phyloP scores from a whole-genome alignment of 2,113 vertebrate species.

The Tauraco erythrolophus region DNA sequence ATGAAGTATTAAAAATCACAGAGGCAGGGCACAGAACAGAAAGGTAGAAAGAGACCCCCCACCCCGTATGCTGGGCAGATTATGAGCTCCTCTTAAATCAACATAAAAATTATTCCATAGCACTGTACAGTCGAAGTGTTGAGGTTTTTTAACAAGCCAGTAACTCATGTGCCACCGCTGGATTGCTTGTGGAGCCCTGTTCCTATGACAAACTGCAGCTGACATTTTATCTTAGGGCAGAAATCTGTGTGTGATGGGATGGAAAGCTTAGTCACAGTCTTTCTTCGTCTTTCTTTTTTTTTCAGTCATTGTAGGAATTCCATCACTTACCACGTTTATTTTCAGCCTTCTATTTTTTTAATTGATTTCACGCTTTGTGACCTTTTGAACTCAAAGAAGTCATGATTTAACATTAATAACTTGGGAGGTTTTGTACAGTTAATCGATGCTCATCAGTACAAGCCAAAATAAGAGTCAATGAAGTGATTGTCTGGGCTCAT shows the following conservation, averaged over 20 bases:
- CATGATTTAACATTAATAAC: background rate
- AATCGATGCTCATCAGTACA: background rate
- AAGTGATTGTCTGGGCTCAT: background rate
- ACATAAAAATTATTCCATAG: background rate
- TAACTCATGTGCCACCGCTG: background rate
- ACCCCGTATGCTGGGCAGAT: background rate
- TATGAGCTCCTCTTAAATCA: background rate
- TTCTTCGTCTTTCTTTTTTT: background rate
- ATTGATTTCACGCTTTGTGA: background rate
- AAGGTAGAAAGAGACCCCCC: background rate
- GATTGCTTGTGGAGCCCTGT: background rate
- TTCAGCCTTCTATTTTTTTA: background rate
- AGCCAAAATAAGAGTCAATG: background rate
- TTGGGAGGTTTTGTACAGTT: background rate
- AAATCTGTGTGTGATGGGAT: background rate
- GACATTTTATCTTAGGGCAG: background rate
- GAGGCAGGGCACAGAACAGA: background rate
- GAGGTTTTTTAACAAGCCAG: background rate
- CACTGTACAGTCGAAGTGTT: background rate
- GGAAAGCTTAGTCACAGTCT: background rate
- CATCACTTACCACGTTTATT: background rate
- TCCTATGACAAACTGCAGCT: background rate
- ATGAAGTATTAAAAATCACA: background rate
- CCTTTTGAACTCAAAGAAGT: background rate
- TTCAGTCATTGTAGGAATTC: background rate